Evolutionary conservation across 2,113 vertebrate species (phyloP), one percentile per base, ranked within the genome.

Genomic region (Microcebus lehilahytsara): DNA sequence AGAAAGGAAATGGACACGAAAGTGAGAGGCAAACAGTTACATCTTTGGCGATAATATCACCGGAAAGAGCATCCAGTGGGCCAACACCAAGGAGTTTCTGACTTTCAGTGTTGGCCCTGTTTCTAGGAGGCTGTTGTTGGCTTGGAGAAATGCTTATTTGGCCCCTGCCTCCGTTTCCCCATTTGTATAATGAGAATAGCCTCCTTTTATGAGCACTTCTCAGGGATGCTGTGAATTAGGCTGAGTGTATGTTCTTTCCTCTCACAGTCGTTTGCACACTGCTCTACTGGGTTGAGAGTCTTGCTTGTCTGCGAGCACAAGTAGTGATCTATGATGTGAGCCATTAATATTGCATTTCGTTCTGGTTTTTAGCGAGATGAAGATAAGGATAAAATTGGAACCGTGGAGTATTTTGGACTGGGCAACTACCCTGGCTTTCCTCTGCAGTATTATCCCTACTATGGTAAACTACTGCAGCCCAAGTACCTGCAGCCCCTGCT

Each of bases 401-500:
- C 58, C 0, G 98, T 99, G 96, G 98, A 99, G 53, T 99, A 99
- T 97, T 99, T 97, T 0, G 99, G 99, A 64, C 7, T 99, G 79
- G 98, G 96, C 0, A 98, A 98, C 86, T 97, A 74, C 1, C 16
- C 96, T 0, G 99, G 99, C 66, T 99, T 99, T 19, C 99, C 99
- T 3, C 99, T 99, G 81, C 99, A 99, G 98, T 99, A 99, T 98
- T 99, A 99, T 94, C 99, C 99, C 0, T 99, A 99, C 98, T 99
- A 99, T 0, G 99, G 99, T 92, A 99, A 99, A 93, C 98, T 98
- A 69, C 98, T 99, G 96, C 99, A 99, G 83, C 98, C 99, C 0
- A 56, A 98, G n/a, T 99, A 99, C 98, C 99, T 99, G 95, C 99
- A 99, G 99, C 99, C 99, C 0, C 99, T 99, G 97, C 98, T 99